These are phyloP conservation scores for Encarsia formosa DNA, from an alignment of 2,888 invertebrate genomes.

Conservation along the genomic window DNA sequence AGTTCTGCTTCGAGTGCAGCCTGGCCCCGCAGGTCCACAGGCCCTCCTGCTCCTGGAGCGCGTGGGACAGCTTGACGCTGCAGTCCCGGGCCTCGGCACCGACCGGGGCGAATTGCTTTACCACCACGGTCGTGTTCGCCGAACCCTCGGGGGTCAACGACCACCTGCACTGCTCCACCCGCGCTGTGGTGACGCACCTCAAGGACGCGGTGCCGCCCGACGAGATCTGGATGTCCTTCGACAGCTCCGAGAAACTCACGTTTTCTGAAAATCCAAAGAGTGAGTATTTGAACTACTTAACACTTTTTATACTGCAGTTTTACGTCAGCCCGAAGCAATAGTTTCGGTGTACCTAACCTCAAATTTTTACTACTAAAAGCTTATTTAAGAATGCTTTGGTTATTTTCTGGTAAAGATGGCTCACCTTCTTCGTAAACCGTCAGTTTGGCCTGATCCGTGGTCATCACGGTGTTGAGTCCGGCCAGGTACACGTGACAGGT, in stretches of 20 bases:
- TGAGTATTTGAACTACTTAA: not conserved
- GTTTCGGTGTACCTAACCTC: no score
- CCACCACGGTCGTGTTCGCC: slow-evolving; percentile 43
- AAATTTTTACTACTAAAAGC: not conserved
- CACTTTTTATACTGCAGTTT: not conserved
- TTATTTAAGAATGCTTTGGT: no score
- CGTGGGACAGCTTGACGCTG: slow-evolving; percentile 45
- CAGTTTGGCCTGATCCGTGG: slow-evolving; percentile 39
- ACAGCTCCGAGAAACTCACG: slow-evolving; percentile 47
- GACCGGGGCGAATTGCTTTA: slow-evolving; percentile 45
- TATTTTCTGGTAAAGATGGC: no score
- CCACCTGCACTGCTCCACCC: slow-evolving; percentile 49
- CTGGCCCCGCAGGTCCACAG: slow-evolving; percentile 49
- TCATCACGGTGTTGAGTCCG: slow-evolving; percentile 36
- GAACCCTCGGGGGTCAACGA: slow-evolving; percentile 45
- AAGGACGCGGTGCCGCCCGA: slow-evolving; percentile 44
- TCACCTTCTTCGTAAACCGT: slow-evolving; percentile 45
- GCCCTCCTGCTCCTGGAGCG: slow-evolving; percentile 46
- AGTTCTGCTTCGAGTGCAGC: slow-evolving; percentile 40
- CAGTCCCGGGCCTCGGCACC: slow-evolving; percentile 47
- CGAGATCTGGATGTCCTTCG: slow-evolving; percentile 47
- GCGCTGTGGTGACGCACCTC: slow-evolving; percentile 44
- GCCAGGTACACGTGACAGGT: slow-evolving; percentile 42
- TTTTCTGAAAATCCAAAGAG: slow-evolving; percentile 35
- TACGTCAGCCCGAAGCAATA: not conserved